Evolutionary conservation across 53 echinoderm and acorn worm species (phyloP).

Genomic region (Patiria pectinifera): DNA sequence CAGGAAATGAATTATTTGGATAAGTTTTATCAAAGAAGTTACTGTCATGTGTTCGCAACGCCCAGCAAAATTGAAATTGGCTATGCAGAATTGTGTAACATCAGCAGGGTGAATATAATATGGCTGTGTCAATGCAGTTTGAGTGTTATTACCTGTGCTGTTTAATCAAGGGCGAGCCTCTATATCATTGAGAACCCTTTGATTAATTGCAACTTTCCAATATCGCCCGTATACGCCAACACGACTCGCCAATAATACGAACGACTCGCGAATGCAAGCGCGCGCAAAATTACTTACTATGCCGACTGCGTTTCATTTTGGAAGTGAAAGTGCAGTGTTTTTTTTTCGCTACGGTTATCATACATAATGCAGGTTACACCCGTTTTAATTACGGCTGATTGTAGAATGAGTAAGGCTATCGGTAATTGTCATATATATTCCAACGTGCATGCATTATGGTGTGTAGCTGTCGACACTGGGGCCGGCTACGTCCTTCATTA

Average conservation of each 20-base stretch:
- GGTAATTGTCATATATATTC: conserved; percentile 17
- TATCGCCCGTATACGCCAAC: conserved; percentile 11
- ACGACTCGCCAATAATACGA: background rate
- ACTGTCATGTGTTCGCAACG: conserved; percentile 45
- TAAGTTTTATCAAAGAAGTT: conserved; percentile 52
- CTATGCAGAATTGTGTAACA: conserved; percentile 21
- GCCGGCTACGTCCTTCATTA: no score
- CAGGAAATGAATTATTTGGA: conserved; percentile 63
- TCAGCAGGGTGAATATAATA: background rate
- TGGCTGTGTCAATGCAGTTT: background rate
- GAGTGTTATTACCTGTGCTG: conserved; percentile 33
- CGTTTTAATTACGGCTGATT: background rate
- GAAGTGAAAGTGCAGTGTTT: conserved; percentile 2
- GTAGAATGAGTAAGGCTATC: conserved; percentile 14
- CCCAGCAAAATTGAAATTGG: conserved; percentile 56
- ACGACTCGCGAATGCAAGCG: conserved; percentile 10
- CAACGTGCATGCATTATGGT: background rate
- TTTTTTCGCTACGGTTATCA: background rate
- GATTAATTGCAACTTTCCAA: conserved; percentile 57
- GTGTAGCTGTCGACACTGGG: background rate
- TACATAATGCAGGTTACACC: background rate
- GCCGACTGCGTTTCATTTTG: background rate
- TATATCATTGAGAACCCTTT: conserved; percentile 31
- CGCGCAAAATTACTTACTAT: conserved; percentile 26
- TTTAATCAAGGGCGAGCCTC: conserved; percentile 31